phyloP scores from a whole-genome alignment of 1,140 invertebrate genomes.

The Rhagoletis pomonella region DNA sequence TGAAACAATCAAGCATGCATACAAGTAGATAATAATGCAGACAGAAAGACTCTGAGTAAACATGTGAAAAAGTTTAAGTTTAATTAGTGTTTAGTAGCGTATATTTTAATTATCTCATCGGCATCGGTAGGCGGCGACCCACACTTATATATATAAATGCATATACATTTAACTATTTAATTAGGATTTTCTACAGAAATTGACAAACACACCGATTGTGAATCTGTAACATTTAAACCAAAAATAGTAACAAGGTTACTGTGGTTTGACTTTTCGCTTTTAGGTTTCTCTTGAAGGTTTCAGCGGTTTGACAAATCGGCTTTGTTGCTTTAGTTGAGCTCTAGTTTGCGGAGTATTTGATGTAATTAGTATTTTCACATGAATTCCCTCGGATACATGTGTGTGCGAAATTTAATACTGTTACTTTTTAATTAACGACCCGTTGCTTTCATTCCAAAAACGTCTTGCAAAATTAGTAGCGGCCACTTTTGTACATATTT shows the following conservation, averaged over 20 bases:
- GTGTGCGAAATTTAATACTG: too few species aligned
- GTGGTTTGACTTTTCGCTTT: constrained; percentile 28
- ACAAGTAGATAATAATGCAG: neutral
- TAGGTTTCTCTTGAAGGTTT: neutral
- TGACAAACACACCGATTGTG: neutral
- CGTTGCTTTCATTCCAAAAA: too few species aligned
- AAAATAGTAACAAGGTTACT: constrained; percentile 44
- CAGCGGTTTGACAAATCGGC: constrained; percentile 20
- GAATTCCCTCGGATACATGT: neutral
- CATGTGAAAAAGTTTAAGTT: constrained; percentile 32
- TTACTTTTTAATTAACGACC: too few species aligned
- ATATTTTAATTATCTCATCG: constrained; percentile 17
- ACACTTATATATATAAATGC: neutral
- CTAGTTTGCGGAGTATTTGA: neutral
- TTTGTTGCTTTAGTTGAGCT: neutral
- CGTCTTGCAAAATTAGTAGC: too few species aligned
- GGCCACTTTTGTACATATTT: too few species aligned
- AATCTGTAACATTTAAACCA: neutral
- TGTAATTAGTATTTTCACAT: neutral
- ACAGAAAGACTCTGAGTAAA: too few species aligned
- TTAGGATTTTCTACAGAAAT: neutral
- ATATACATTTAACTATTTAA: too few species aligned
- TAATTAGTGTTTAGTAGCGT: constrained; percentile 19
- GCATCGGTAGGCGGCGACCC: neutral
- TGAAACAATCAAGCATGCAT: neutral